Evolutionary conservation across 2,797 vertebrate species (phyloP).

Genomic region (Poliocrania exsul): DNA sequence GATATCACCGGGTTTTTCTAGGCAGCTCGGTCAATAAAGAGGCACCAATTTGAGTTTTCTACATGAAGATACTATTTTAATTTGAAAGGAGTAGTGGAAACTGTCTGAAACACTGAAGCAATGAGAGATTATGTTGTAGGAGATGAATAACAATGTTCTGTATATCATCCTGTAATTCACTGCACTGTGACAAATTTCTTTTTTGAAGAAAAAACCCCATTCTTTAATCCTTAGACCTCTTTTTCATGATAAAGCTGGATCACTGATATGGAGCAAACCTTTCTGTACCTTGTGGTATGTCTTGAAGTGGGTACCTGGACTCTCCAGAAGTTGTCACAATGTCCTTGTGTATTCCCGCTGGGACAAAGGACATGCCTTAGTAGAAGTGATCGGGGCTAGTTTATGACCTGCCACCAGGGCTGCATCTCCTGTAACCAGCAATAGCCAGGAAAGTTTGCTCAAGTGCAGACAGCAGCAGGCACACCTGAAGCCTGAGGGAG

Average conservation of each 20-base stretch:
- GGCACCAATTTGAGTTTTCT: not conserved
- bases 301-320: not conserved
- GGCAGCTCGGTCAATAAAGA: not conserved
- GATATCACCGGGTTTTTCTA: not conserved
- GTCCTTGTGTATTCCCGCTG: not conserved
- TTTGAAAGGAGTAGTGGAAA: not conserved
- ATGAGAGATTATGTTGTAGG: not conserved
- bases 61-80: not conserved
- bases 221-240: not conserved
- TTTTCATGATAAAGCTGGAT: not conserved
- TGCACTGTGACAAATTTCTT: not conserved
- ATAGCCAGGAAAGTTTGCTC: not conserved
- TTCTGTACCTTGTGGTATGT: not conserved
- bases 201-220: not conserved
- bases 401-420: not conserved
- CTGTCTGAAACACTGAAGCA: not conserved
- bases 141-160: not conserved
- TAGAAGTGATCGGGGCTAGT: not conserved
- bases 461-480: not conserved
- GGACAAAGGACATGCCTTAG: not conserved
- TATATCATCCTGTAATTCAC: not conserved
- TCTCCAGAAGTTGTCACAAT: not conserved
- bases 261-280: not conserved
- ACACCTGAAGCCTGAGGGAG: not conserved
- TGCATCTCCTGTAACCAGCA: not conserved